phyloP scores from a whole-genome alignment of 1,140 invertebrate species.

The Ceratitis capitata region DNA sequence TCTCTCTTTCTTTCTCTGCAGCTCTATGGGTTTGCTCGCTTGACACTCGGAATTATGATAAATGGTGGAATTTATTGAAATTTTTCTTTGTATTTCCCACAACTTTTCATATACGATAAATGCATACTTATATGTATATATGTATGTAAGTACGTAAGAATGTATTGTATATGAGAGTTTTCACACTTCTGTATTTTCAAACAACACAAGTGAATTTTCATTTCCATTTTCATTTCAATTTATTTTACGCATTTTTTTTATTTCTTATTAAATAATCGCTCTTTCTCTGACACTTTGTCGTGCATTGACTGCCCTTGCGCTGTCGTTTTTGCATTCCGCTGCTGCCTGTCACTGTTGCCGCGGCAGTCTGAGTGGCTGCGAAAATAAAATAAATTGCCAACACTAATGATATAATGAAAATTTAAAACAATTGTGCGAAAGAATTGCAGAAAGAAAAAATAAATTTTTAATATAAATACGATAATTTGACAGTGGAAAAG shows the following conservation, averaged over 20 bases:
- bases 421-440: background rate
- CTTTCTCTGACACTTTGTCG: too few species aligned
- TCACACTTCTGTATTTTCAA: too few species aligned
- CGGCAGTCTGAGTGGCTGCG: background rate
- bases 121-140: too few species aligned
- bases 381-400: background rate
- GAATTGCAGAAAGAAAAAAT: background rate
- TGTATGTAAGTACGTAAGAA: too few species aligned
- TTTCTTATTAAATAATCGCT: background rate
- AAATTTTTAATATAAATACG: background rate
- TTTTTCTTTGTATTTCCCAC: background rate
- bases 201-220: background rate
- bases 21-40: background rate
- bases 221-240: background rate
- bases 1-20: too few species aligned
- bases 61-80: slow-evolving; percentile 9
- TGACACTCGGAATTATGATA: slow-evolving; percentile 8
- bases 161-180: background rate
- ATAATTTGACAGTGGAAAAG: background rate
- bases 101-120: background rate
- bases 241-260: background rate
- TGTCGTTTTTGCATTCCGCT: background rate
- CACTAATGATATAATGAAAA: background rate
- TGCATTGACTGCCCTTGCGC: too few species aligned
- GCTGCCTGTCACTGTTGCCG: background rate